Evolutionary conservation across 2,888 invertebrate genomes (phyloP).

Genomic region (Drosophila rellima): DNA sequence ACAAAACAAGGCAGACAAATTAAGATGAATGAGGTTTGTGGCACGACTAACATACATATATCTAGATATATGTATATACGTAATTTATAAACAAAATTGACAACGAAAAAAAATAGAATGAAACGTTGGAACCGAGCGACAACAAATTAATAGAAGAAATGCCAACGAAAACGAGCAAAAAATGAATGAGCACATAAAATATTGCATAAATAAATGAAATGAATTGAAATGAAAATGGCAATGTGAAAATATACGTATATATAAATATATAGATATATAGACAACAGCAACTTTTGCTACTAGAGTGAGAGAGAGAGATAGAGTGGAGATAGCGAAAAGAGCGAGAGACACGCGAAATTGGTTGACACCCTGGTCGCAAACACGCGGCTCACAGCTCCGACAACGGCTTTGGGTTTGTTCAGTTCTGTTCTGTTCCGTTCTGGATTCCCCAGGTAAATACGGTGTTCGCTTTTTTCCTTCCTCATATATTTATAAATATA

Average conservation of each 20-base stretch:
- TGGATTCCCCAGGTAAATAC: conserved; percentile 66
- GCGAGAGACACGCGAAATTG: conserved; percentile 73
- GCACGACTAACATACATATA: conserved; percentile 43
- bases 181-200: conserved; percentile 75
- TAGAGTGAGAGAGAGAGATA: conserved; percentile 22
- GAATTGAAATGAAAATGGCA: conserved; percentile 80
- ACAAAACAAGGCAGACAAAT: conserved; percentile 63
- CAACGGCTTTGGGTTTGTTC: conserved; percentile 21
- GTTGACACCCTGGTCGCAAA: conserved; percentile 73
- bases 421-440: conserved; percentile 5
- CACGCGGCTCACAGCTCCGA: conserved; percentile 52
- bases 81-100: conserved; percentile 57
- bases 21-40: conserved; percentile 76
- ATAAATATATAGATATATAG: conserved; percentile 28
- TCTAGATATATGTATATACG: conserved; percentile 27
- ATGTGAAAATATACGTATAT: conserved; percentile 57
- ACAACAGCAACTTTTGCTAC: conserved; percentile 53
- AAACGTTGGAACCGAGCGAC: conserved; percentile 42
- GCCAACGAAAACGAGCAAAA: conserved; percentile 40
- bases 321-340: conserved; percentile 16
- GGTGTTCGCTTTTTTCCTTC: conserved; percentile 22
- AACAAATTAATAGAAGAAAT: conserved; percentile 70
- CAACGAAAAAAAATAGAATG: conserved; percentile 58
- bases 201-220: conserved; percentile 81
- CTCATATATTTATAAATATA: conserved; percentile 35